phyloP scores from a whole-genome alignment of 2,113 vertebrate genomes.

The Anhinga anhinga region DNA sequence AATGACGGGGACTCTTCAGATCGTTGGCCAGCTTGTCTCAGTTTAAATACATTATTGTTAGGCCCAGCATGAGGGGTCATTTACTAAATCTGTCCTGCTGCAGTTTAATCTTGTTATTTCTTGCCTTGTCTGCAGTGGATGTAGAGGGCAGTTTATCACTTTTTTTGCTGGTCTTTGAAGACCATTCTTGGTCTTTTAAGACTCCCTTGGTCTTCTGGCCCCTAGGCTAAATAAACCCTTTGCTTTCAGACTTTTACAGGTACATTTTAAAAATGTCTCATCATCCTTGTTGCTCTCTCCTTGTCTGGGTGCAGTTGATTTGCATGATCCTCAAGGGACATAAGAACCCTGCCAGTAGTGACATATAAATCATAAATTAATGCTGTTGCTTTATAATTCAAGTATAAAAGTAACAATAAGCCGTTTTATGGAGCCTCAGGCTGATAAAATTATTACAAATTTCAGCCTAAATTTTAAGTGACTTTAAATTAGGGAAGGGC shows the following conservation, averaged over 20 bases:
- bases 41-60: neutral
- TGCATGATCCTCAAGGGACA: neutral
- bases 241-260: neutral
- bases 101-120: neutral
- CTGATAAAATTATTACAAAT: neutral
- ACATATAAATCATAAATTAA: neutral
- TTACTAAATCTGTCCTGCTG: neutral
- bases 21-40: neutral
- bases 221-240: neutral
- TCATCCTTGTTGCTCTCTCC: neutral
- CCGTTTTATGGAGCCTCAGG: neutral
- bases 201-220: neutral
- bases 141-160: neutral
- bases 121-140: neutral
- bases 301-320: neutral
- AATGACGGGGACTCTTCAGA: neutral
- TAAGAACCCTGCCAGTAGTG: neutral
- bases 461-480: neutral
- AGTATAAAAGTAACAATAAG: neutral
- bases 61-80: neutral
- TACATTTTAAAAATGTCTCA: neutral
- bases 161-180: neutral
- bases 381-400: neutral
- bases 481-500: neutral
- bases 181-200: neutral